Base-by-base conservation (phyloP, 2,888 invertebrate species). In the Lepas anatifera region DNA sequence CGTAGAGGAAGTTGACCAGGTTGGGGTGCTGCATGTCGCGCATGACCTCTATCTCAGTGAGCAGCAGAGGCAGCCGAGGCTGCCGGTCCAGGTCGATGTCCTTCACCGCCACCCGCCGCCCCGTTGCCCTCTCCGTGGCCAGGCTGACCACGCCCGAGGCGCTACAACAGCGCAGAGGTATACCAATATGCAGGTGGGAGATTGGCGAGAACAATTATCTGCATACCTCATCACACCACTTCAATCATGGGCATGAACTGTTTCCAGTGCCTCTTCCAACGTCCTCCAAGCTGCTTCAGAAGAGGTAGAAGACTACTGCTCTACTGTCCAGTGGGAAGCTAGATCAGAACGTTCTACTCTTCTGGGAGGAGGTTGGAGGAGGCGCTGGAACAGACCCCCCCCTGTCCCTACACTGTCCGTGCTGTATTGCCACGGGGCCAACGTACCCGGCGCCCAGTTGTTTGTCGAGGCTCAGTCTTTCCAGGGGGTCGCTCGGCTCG, bases 31-130 rank as follows among this genome's bases (percentile, higher is more conserved):
- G 88, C 79, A 95, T 93, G 77, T 90, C 90, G 78, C 91, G 91
- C 78, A 95, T 85, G n/a, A 95, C 92, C 77, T 89, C 87, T 74
- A 98, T 95, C 84, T 98, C 98, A 68, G 92, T 96, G 74, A 97
- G 85, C 78, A 98, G 90, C 77, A 97, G 85, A 81, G 96, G 95
- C 80, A 97, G 97, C 78, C 95, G 92, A 69, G 92, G 90, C 80
- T 99, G 98, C 79, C 93, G 93, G 48, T 89, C 87, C 78, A 98
- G 85, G 80, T 97, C 94, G 80, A 98, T 98, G 77, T 93, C 92
- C 81, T 98, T 98, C 74, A 98, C 90, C 39, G 98, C 98, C 11
- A 98, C 96, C 78, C 87, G 86, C 37, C 87, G 84, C 69, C 85
- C 84, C 68, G 86, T 86, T 13, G 37, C 35, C 73, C 85, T 84